These are phyloP conservation scores for Callaeas wilsoni DNA, from an alignment of 2,113 vertebrate species.

Conservation along the genomic window DNA sequence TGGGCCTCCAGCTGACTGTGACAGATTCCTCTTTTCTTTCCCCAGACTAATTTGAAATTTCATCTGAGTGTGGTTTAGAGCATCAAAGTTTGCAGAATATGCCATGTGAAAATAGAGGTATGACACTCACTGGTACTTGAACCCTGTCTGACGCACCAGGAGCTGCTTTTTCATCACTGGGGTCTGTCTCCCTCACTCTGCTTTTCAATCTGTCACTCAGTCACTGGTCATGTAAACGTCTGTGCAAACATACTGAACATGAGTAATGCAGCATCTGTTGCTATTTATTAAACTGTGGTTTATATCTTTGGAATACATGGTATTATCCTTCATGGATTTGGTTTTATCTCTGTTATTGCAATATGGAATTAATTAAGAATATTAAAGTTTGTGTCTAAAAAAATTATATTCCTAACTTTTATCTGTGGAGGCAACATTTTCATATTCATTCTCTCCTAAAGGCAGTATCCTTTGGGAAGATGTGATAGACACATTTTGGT, in stretches of 20 bases:
- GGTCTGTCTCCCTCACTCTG: not conserved
- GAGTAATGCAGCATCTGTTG: slow-evolving; percentile 11
- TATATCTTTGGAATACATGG: not conserved
- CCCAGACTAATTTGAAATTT: not conserved
- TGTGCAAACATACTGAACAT: not conserved
- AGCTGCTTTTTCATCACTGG: not conserved
- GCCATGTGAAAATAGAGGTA: not conserved
- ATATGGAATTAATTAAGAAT: slow-evolving; percentile 10
- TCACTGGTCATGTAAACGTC: not conserved
- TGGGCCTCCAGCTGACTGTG: not conserved
- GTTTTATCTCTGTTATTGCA: slow-evolving; percentile 31
- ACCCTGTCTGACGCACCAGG: not conserved
- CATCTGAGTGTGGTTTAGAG: not conserved
- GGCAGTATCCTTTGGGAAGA: slow-evolving; percentile 12
- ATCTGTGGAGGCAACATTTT: not conserved
- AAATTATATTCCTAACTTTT: not conserved
- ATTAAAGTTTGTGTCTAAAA: not conserved
- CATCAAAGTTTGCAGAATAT: not conserved
- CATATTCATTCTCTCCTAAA: not conserved
- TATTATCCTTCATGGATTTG: not conserved
- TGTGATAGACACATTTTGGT: slow-evolving; percentile 30
- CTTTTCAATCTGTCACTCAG: not conserved
- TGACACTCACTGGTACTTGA: not conserved
- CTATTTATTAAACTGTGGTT: slow-evolving; percentile 21
- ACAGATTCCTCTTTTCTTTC: not conserved